Evolutionary conservation across 2,113 vertebrate species (phyloP), one percentile per base, ranked within the genome.

Genomic region (Corythornis madagascariensis): DNA sequence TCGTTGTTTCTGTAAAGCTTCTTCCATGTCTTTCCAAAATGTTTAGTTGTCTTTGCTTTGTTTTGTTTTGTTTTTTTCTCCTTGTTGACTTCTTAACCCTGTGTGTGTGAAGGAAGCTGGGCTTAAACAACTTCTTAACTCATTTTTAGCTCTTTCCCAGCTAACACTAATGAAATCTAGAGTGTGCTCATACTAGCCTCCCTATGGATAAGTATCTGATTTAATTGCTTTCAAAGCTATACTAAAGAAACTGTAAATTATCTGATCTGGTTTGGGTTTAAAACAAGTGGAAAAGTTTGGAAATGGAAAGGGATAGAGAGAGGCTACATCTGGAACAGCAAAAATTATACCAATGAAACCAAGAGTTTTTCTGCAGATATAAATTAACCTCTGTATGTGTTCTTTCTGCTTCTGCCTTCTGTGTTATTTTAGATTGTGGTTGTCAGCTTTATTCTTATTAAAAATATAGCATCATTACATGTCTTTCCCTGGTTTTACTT

Each of bases 361-460:
- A 1, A 7, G 50, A 28, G 35, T 8, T 43, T 63, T 80, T 57
- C 29, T n/a, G 43, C 9, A 2, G 40, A 2, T 57, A 7, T 15
- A 25, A 59, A 50, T 18, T 33, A 35, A 33, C 45, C 52, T 65
- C 59, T 66, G 52, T 59, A 43, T 0, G 2, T 3, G 13, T 67
- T 35, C 53, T 26, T 85, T 65, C 65, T 47, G 6, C 43, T 75
- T 79, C 69, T 87, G 4, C 28, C 66, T 69, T 77, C 78, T 87
- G 7, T 48, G 7, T 22, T 74, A 6, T 17, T 64, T 75, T 78
- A 74, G 66, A 10, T 43, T 47, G n/a, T 65, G 20, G 31, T 15
- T 35, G 35, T 29, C 17, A 74, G 13, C 43, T 92, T 91, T 82
- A 52, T n/a, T 72, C 78, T 61, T 7, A 96, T 79, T 96, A 93